phyloP scores from a whole-genome alignment of 2,797 vertebrate genomes.

The Cyprinella venusta region DNA sequence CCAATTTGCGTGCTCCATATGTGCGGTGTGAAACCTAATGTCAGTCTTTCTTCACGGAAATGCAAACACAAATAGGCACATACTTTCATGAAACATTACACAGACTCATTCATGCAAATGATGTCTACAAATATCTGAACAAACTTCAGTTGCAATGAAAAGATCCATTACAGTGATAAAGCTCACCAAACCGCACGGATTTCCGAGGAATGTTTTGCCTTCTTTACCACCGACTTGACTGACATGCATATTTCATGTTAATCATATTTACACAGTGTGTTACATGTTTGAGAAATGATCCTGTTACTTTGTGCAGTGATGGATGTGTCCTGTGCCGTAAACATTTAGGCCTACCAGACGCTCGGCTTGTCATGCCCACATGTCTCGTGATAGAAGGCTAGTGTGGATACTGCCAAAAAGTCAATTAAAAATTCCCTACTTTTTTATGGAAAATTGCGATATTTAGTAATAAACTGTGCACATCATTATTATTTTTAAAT shows the following conservation, averaged over 20 bases:
- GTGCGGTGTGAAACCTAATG: neutral
- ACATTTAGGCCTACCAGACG: too few relatives aligned
- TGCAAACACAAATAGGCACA: constrained; percentile 72
- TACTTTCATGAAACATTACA: constrained; percentile 58
- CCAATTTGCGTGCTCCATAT: neutral
- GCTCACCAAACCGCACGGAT: neutral
- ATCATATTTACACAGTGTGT: constrained; percentile 33
- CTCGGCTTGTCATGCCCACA: neutral
- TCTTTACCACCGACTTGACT: constrained; percentile 9
- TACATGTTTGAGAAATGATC: constrained; percentile 73
- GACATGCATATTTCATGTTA: constrained; percentile 9
- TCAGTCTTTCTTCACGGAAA: constrained; percentile 43
- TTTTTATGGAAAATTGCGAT: neutral
- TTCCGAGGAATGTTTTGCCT: neutral
- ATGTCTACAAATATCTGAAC: neutral
- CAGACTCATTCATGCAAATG: constrained; percentile 44
- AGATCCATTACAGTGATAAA: neutral
- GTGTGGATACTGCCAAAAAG: neutral
- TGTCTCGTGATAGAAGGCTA: constrained; percentile 30
- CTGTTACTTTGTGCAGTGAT: constrained; percentile 63
- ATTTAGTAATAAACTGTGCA: neutral
- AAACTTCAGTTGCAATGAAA: neutral
- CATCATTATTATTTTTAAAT: neutral
- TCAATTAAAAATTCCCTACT: neutral
- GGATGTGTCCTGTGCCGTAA: constrained; percentile 72